Evolutionary conservation across 1,140 invertebrate genomes (phyloP).

Genomic region (Mactra quadrangularis): DNA sequence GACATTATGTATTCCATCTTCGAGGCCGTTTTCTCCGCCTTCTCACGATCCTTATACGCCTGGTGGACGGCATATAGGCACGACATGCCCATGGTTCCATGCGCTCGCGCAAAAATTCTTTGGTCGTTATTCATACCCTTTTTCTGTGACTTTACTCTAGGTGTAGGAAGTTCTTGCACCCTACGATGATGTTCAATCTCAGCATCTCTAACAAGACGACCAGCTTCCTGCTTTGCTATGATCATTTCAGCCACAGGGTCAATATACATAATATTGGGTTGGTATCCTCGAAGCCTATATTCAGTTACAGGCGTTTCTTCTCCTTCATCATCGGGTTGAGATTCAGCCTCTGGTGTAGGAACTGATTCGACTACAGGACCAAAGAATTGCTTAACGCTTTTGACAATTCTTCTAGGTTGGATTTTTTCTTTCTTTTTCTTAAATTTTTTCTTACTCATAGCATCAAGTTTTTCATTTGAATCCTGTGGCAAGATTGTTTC

Average conservation of each 20-base stretch:
- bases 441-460: slow-evolving; percentile 39
- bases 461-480: slow-evolving; percentile 50
- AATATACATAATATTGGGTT: slow-evolving; percentile 69
- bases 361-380: slow-evolving; percentile 75
- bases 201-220: slow-evolving; percentile 74
- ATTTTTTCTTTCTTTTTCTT: slow-evolving; percentile 65
- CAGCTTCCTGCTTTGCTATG: slow-evolving; percentile 74
- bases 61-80: slow-evolving; percentile 81
- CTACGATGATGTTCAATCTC: slow-evolving; percentile 73
- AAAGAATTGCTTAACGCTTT: slow-evolving; percentile 80
- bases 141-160: slow-evolving; percentile 60
- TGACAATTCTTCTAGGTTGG: slow-evolving; percentile 65
- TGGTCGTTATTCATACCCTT: slow-evolving; percentile 75
- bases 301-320: slow-evolving; percentile 73
- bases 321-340: slow-evolving; percentile 29
- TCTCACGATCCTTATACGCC: slow-evolving; percentile 81
- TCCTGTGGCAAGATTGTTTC: slow-evolving; percentile 68
- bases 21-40: slow-evolving; percentile 74
- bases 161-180: slow-evolving; percentile 61
- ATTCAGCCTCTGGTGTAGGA: slow-evolving; percentile 50
- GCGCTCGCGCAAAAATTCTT: slow-evolving; percentile 76
- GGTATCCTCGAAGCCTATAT: slow-evolving; percentile 76
- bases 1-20: slow-evolving; percentile 79
- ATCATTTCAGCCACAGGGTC: slow-evolving; percentile 80
- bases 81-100: slow-evolving; percentile 82